Evolutionary conservation across 2,113 vertebrate genomes (phyloP), one percentile per base, ranked within the genome.

Genomic region (Colossoma macropomum): DNA sequence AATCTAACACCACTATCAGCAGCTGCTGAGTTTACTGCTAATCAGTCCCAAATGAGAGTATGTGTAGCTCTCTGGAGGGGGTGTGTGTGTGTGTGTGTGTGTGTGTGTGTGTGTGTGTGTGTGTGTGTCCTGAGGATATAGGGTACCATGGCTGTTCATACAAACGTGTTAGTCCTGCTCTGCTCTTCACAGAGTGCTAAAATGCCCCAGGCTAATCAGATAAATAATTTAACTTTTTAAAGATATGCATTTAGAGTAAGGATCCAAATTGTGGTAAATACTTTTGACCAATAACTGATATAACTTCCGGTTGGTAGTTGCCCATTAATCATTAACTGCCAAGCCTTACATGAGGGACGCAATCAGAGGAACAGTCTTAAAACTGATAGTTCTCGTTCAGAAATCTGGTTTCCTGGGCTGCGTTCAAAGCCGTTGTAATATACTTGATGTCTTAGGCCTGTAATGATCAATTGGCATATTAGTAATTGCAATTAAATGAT

Each of bases 201-300:
- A 62, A 12, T 23, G 21, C 59, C 4, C 45, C 41, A 65, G 28
- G 27, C 71, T 21, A 54, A 73, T 27, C n/a, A 27, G 45, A 21
- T 62, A 23, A 72, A 80, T 56, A 1, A 38, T 27, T 82, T 32
- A 41, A 68, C 23, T 32, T 34, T n/a, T 54, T 21, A 74, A n/a
- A 23, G 21, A n/a, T 50, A 1, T 70, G 34, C n/a, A 13, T 72
- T 38, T 38, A 7, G 7, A 38, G 34, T 4, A 38, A 7, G 34
- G 34, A 7, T n/a, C n/a, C n/a, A n/a, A n/a, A n/a, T n/a, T n/a
- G n/a, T n/a, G n/a, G n/a, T n/a, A n/a, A n/a, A n/a, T n/a, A n/a
- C n/a, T n/a, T n/a, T n/a, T 38, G 34, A 38, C 34, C 34, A 38
- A 38, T 38, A 38, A 7, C 34, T 38, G 34, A 38, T 38, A 38